Conservation (phyloP, 2,888 invertebrate genomes). For the Sphecodes monilicornis region DNA sequence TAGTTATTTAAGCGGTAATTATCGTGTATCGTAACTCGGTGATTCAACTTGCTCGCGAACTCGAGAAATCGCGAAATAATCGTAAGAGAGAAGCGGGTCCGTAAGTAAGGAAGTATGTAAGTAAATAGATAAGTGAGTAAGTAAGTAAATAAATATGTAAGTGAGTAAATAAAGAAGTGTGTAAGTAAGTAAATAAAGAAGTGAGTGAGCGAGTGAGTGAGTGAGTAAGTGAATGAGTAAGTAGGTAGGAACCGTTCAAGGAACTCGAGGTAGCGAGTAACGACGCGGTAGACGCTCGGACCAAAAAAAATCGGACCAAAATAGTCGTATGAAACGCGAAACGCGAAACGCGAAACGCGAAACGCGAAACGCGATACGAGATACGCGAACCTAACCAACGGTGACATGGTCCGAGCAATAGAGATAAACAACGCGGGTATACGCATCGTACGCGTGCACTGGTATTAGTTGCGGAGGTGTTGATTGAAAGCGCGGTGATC, state of each 20-base stretch:
- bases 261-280: too few species aligned
- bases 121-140: background rate
- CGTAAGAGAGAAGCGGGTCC: background rate
- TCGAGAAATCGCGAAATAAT: background rate
- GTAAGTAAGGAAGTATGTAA: background rate
- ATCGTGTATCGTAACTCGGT: background rate
- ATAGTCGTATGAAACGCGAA: background rate
- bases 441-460: background rate
- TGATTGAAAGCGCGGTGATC: constrained; percentile 22
- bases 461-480: constrained; percentile 22
- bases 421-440: background rate
- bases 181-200: too few species aligned
- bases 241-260: too few species aligned
- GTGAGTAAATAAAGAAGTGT: too few species aligned
- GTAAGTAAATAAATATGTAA: too few species aligned
- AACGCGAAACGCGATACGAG: background rate
- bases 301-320: background rate
- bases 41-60: background rate
- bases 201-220: too few species aligned
- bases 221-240: too few species aligned
- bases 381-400: background rate
- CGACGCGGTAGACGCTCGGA: background rate
- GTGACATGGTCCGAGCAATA: background rate
- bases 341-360: background rate
- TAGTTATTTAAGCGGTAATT: constrained; percentile 9